phyloP scores from a whole-genome alignment of 2,888 invertebrate genomes.

The Phalangium opilio region DNA sequence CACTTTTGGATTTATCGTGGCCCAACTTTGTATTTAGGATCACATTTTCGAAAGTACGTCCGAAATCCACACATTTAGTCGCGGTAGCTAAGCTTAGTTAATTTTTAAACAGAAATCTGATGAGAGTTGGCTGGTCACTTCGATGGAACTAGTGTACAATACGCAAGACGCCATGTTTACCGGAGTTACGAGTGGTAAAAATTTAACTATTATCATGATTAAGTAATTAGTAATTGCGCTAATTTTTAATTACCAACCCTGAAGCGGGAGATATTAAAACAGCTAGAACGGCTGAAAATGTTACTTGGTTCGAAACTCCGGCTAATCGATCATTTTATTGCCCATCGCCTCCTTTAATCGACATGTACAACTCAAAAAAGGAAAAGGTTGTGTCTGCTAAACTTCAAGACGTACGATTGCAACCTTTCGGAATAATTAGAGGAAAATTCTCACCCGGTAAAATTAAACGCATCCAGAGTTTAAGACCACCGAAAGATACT shows the following conservation, averaged over 20 bases:
- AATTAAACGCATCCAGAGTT: too few relatives aligned
- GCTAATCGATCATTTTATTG: conserved; percentile 72
- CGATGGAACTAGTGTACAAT: conserved; percentile 58
- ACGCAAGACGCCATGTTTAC: conserved; percentile 38
- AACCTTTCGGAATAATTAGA: conserved; percentile 75
- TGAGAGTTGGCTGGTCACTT: conserved; percentile 56
- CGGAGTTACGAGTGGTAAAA: conserved; percentile 36
- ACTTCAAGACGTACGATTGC: conserved; percentile 54
- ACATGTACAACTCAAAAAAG: conserved; percentile 35
- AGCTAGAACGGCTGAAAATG: conserved; percentile 14
- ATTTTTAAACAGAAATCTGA: not conserved
- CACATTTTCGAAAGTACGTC: conserved; percentile 61
- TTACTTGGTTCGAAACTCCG: conserved; percentile 56
- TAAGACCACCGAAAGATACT: too few relatives aligned
- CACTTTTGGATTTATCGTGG: conserved; percentile 20
- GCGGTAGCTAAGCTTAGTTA: not conserved
- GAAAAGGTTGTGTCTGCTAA: conserved; percentile 43
- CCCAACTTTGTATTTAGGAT: conserved; percentile 48
- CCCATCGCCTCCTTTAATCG: conserved; percentile 34
- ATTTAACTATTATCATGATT: not conserved
- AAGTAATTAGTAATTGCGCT: not conserved
- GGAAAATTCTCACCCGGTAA: conserved; percentile 46
- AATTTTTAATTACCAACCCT: too few relatives aligned
- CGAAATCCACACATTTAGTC: too few relatives aligned
- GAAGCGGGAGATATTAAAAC: conserved; percentile 10